Base-by-base conservation (phyloP, 2,113 vertebrate genomes). In the Pituophis catenifer region DNA sequence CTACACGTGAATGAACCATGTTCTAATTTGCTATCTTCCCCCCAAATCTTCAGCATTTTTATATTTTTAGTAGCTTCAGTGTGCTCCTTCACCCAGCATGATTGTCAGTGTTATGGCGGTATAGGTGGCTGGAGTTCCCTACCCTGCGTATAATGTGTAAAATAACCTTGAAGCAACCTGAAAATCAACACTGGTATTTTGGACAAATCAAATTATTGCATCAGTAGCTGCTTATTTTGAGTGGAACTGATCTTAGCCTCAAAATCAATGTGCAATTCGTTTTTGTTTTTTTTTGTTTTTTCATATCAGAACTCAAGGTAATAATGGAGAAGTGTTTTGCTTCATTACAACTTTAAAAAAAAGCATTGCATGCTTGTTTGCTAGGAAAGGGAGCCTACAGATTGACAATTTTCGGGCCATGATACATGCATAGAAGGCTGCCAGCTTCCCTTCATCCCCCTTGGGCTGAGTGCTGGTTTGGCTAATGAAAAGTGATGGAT, bases 211-310 rank as follows among this genome's bases (percentile, higher is more conserved):
- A 38, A 44, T 89, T 55, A 70, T 54, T 91, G 0, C 91, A 95
- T 95, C 93, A 91, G 44, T 94, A 81, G 24, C 29, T 92, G 90
- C 26, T 91, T 94, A 52, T 93, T 92, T 92, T 81, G 9, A 90
- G 26, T 91, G 17, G 5, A 38, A 91, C 53, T 86, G 1, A 17
- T 86, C 38, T 91, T 50, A 52, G 55, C 85, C 23, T 86, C 90
- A 58, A 44, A 57, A 90, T 88, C 86, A 50, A 29, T 89, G 17
- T 24, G 13, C 8, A 1, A 38, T 23, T 48, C 19, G 38, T 5
- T 50, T 5, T 50, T 50, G 7, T 4, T 3, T 48, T 88, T 81
- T 29, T 59, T 62, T 23, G 29, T n/a, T 65, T n/a, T 65, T 33
- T 13, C 48, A 33, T 88, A 26, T 89, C 55, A 89, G 55, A 94